phyloP scores from a whole-genome alignment of 2,797 vertebrate species.

The Paratrypauchen microcephalus region DNA sequence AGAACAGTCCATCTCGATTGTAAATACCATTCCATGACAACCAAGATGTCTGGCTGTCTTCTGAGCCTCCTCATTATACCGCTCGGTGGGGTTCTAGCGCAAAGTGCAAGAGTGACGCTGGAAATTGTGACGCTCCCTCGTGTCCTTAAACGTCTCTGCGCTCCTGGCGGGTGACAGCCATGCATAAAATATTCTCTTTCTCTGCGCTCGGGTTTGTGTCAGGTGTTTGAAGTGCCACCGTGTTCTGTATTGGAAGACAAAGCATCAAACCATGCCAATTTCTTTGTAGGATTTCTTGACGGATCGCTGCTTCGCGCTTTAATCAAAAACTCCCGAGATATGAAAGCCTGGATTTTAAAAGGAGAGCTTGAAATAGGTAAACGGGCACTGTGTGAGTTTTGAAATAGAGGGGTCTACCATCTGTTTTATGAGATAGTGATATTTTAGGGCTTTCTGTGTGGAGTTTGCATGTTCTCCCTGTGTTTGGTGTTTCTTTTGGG shows the following conservation, averaged over 20 bases:
- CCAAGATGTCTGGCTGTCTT: constrained; percentile 28
- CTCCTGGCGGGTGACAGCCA: constrained; percentile 35
- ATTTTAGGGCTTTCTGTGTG: too few species aligned
- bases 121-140: constrained; percentile 24
- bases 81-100: neutral
- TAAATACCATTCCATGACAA: constrained; percentile 28
- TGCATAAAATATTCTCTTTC: constrained; percentile 63
- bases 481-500: too few species aligned
- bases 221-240: constrained; percentile 52
- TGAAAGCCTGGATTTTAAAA: neutral
- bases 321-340: constrained; percentile 35
- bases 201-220: constrained; percentile 49
- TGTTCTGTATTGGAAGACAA: constrained; percentile 52
- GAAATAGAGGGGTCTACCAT: too few species aligned
- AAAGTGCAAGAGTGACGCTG: constrained; percentile 22
- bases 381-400: too few species aligned
- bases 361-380: neutral
- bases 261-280: constrained; percentile 23
- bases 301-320: constrained; percentile 45
- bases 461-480: too few species aligned
- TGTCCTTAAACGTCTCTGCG: constrained; percentile 27
- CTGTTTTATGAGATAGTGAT: too few species aligned
- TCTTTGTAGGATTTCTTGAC: constrained; percentile 46
- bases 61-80: constrained; percentile 42
- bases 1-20: constrained; percentile 14